A percentile compares a stretch with the other conserved stretches of the same genome.
phyloP scores from a whole-genome alignment of 2,797 vertebrate species.

The Pseudochaenichthys georgianus region DNA sequence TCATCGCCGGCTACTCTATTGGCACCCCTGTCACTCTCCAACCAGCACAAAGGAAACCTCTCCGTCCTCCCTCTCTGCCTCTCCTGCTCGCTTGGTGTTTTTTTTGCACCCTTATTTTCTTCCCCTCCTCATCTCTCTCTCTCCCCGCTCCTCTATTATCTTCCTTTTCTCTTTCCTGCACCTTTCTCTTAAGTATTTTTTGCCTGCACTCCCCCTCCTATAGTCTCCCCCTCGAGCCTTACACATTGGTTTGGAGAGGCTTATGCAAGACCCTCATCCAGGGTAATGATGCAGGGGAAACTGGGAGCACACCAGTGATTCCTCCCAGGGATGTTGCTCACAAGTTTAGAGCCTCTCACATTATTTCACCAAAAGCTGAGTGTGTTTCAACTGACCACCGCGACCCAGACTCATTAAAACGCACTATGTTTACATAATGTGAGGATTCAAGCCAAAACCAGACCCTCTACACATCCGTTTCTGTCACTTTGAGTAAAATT shows the following conservation, averaged over 20 bases:
- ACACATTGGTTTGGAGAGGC: conserved; percentile 80
- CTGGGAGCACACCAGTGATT: conserved; percentile 75
- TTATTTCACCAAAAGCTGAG: conserved; percentile 72
- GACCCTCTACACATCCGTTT: conserved; percentile 43
- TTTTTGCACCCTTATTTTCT: conserved; percentile 67
- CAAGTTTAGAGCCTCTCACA: conserved; percentile 74
- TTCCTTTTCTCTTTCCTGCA: conserved; percentile 67
- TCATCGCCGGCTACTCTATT: conserved; percentile 82
- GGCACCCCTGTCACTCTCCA: conserved; percentile 81
- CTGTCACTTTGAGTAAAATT: conserved; percentile 26
- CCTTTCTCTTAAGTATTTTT: conserved; percentile 70
- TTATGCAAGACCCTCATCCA: conserved; percentile 82
- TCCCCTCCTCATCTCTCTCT: conserved; percentile 58
- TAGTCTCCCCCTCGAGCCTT: conserved; percentile 14
- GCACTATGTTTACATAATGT: conserved; percentile 76
- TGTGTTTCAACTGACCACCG: conserved; percentile 73
- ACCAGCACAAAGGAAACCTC: conserved; percentile 72
- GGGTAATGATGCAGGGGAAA: conserved; percentile 77
- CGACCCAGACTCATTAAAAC: conserved; percentile 80
- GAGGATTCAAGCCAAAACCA: conserved; percentile 49
- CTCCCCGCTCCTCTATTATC: conserved; percentile 62
- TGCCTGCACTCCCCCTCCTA: conserved; percentile 29
- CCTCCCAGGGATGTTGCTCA: conserved; percentile 73
- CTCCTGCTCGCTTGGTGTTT: conserved; percentile 69
- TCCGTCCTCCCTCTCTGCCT: conserved; percentile 57